Conservation (phyloP, 2,888 invertebrate species). For the Drosophila tanythrix region DNA sequence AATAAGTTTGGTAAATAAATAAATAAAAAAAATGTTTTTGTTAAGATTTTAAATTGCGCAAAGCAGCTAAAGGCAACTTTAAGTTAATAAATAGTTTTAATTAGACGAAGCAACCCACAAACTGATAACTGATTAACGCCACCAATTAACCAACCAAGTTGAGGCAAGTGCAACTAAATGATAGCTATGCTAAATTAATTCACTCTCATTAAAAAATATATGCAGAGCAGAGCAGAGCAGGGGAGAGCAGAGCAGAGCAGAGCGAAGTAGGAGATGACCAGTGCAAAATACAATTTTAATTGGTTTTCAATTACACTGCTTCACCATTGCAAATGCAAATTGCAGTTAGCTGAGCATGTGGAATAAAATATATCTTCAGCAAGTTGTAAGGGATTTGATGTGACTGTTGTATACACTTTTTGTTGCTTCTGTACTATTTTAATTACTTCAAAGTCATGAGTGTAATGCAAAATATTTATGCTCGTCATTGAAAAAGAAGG, state of each 20-base stretch:
- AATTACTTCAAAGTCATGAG: not conserved
- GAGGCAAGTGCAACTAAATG: not conserved
- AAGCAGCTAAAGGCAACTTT: not conserved
- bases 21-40: no score
- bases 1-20: no score
- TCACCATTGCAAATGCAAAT: conserved; percentile 14
- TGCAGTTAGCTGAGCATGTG: conserved; percentile 11
- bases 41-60: not conserved
- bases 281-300: not conserved
- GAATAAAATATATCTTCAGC: not conserved
- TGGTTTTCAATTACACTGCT: conserved; percentile 2
- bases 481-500: not conserved
- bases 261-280: not conserved
- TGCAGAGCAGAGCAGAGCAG: not conserved
- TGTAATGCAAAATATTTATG: not conserved
- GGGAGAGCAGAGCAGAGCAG: no score
- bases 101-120: no score
- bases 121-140: no score
- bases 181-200: not conserved
- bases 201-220: not conserved
- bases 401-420: no score
- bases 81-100: no score
- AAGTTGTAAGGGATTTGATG: no score
- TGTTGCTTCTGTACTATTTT: not conserved
- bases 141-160: no score